Percentiles rank a stretch among this genome's conserved stretches.
Conservation (phyloP, 2,113 vertebrate genomes). For the Apteryx owenii region DNA sequence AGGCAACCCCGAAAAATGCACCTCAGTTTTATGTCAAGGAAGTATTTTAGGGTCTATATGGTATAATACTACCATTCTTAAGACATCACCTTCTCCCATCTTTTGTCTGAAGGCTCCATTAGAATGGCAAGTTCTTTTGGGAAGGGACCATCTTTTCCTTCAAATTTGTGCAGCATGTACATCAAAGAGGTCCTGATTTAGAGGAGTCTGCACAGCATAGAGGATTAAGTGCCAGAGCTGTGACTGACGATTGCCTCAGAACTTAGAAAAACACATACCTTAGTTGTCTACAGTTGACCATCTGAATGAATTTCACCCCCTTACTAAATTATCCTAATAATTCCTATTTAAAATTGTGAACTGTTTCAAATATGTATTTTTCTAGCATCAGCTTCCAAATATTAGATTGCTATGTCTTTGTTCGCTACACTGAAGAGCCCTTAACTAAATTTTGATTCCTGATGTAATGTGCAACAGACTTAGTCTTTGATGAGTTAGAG, state of each 20-base stretch:
- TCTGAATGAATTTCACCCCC: background rate
- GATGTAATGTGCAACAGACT: background rate
- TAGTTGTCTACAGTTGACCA: background rate
- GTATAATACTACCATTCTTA: background rate
- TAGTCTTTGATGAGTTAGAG: background rate
- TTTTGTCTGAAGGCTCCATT: background rate
- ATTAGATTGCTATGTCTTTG: background rate
- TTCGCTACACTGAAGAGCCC: background rate
- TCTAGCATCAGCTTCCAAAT: background rate
- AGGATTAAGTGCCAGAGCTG: background rate
- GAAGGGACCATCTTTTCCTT: background rate
- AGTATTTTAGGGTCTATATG: background rate
- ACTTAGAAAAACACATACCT: rapidly evolving
- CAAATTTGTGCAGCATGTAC: background rate
- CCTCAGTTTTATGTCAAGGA: background rate
- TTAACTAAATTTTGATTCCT: background rate
- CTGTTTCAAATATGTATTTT: background rate
- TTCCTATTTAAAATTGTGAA: background rate
- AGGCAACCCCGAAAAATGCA: background rate
- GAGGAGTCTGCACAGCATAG: background rate
- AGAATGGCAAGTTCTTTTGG: background rate
- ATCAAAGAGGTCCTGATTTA: background rate
- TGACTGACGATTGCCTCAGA: background rate
- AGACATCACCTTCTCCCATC: background rate
- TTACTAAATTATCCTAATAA: background rate